Base-by-base conservation (phyloP, 2,113 vertebrate genomes). In the Hucho hucho region DNA sequence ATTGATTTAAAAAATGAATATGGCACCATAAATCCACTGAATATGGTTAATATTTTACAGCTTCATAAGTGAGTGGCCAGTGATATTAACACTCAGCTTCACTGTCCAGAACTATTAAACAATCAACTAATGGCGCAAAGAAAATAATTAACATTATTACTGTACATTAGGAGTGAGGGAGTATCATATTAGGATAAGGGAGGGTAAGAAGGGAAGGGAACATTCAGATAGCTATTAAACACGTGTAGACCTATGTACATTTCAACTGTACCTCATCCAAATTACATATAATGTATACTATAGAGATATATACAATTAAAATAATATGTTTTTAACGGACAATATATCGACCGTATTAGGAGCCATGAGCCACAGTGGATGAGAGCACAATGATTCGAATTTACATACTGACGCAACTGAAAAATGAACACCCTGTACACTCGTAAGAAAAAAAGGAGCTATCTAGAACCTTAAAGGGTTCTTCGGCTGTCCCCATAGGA, bases 171-270 rank as follows among this genome's bases (percentile, higher is more conserved):
- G 63, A 86, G 83, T 59, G 77, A 26, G 24, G 22, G 18, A 85
- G 71, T 64, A 76, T 80, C 43, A 81, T 79, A 81, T 76, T 46
- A 9, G 76, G 46, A 14, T 29, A 53, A 53, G 13, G 75, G 18
- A 6, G 28, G 67, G 68, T 20, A 2, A 43, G 58, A 49, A 79
- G 22, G 59, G 81, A 75, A 28, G 65, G 73, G 65, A 26, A 83
- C 88, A 92, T 91, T 90, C 78, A 91, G 72, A 88, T 85, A 90
- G 84, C 81, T 88, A 90, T 87, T 90, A 90, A 92, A 91, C 83
- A 92, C 74, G 71, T 89, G 79, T 92, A 4, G 49, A 18, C 49
- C 16, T 5, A 88, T 91, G 83, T 93, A 93, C 91, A 93, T 84
- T 79, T 89, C 68, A 87, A 89, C 88, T 88, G 87, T 86, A 90